A percentile compares a stretch with the other conserved stretches of the same genome.
Conservation (phyloP, 2,797 vertebrate species). For the Chrosomus eos region DNA sequence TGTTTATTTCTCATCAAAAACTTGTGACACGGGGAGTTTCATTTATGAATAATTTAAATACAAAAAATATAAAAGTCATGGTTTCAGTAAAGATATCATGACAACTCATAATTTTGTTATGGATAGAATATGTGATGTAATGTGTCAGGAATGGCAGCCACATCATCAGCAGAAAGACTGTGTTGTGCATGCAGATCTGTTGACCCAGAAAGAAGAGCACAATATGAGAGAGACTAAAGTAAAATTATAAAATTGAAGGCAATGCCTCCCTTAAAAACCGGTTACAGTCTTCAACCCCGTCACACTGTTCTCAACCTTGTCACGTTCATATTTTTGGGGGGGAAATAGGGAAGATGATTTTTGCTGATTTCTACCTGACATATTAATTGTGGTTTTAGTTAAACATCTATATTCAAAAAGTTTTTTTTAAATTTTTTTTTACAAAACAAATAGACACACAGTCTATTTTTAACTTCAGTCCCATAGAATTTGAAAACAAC, state of each 20-base stretch:
- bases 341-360: not conserved
- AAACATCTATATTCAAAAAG: not conserved
- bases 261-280: not conserved
- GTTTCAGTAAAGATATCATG: too few relatives aligned
- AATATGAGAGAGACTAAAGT: not conserved
- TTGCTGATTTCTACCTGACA: not conserved
- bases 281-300: not conserved
- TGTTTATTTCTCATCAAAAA: not conserved
- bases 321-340: not conserved
- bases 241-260: not conserved
- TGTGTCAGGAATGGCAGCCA: too few relatives aligned
- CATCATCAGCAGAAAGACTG: not conserved
- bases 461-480: not conserved
- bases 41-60: too few relatives aligned
- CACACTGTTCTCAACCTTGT: not conserved
- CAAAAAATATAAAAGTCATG: too few relatives aligned
- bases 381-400: not conserved
- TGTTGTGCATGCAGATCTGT: not conserved
- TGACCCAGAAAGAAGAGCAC: not conserved
- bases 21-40: too few relatives aligned
- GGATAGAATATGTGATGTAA: too few relatives aligned
- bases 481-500: not conserved
- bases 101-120: too few relatives aligned
- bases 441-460: not conserved
- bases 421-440: not conserved